Percentiles rank a stretch among this genome's conserved stretches.
These are phyloP conservation scores for Crocuta crocuta DNA, from an alignment of 2,113 vertebrate species.

Conservation along the genomic window DNA sequence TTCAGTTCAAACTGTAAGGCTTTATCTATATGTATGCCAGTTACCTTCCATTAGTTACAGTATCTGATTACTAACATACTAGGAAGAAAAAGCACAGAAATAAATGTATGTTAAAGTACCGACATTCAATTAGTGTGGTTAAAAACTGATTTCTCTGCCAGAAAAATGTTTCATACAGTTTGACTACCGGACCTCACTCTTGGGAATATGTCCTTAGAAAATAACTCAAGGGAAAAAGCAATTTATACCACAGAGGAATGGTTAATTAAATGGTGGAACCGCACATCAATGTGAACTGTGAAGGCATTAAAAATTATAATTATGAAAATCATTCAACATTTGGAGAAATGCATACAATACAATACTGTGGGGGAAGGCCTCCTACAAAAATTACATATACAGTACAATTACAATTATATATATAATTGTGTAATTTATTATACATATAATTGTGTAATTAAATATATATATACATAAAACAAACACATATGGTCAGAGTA, in stretches of 20 bases:
- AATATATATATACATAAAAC: not conserved
- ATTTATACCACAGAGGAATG: conserved; percentile 56
- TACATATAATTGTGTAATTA: too few relatives aligned
- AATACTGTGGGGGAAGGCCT: not conserved
- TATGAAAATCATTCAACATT: conserved; percentile 37
- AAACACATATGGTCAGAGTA: conserved; percentile 7
- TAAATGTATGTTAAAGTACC: conserved; percentile 41
- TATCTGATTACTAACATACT: conserved; percentile 43
- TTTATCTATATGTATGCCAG: conserved; percentile 45
- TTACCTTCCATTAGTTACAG: conserved; percentile 44
- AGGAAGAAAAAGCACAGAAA: conserved; percentile 46
- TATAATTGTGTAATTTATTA: too few relatives aligned
- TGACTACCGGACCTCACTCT: conserved; percentile 32
- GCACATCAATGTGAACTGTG: conserved; percentile 37
- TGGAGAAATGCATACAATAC: not conserved
- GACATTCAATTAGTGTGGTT: conserved; percentile 42
- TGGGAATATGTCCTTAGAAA: conserved; percentile 55
- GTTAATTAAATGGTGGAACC: conserved; percentile 48
- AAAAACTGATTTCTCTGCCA: conserved; percentile 49
- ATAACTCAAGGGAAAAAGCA: conserved; percentile 49
- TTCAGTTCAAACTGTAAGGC: not conserved
- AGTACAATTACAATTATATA: not conserved
- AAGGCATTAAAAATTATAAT: conserved; percentile 67
- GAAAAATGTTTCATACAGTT: conserved; percentile 51
- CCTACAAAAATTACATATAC: not conserved